Percentiles rank a stretch among this genome's conserved stretches.
Evolutionary conservation across 2,888 invertebrate genomes (phyloP).

Genomic region (Hypsopygia costalis): DNA sequence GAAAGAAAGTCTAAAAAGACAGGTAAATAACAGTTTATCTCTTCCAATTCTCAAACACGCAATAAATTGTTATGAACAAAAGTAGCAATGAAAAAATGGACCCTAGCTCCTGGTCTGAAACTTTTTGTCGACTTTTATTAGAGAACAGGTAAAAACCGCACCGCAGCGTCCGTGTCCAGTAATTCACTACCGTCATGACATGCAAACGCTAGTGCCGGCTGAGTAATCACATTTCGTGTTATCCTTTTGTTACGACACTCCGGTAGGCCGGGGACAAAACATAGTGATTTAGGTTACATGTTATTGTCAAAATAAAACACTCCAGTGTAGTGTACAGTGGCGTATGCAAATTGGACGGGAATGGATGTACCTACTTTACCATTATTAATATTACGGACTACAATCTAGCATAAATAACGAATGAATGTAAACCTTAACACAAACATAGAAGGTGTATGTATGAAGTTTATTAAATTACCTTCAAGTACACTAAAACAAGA

Average conservation of each 20-base stretch:
- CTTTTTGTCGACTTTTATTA: slow-evolving; percentile 62
- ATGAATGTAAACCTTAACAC: too few relatives aligned
- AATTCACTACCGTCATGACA: slow-evolving; percentile 66
- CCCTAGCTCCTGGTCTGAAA: slow-evolving; percentile 26
- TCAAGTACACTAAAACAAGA: too few relatives aligned
- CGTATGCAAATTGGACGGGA: slow-evolving; percentile 19
- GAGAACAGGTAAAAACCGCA: slow-evolving; percentile 54
- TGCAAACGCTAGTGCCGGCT: slow-evolving; percentile 55
- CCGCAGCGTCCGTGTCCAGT: slow-evolving; percentile 30
- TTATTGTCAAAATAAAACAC: slow-evolving; percentile 36
- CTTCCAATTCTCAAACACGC: too few relatives aligned
- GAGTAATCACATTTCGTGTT: slow-evolving; percentile 73
- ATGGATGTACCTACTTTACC: too few relatives aligned
- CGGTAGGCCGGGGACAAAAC: slow-evolving; percentile 49
- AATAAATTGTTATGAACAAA: too few relatives aligned
- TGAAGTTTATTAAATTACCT: too few relatives aligned
- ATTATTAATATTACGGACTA: too few relatives aligned
- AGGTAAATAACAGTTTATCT: too few relatives aligned
- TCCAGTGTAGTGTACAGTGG: slow-evolving; percentile 15
- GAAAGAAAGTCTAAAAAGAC: too few relatives aligned
- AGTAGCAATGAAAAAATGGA: too few relatives aligned
- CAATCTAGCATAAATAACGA: too few relatives aligned
- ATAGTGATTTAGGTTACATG: slow-evolving; percentile 48
- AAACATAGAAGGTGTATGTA: too few relatives aligned
- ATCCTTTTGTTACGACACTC: slow-evolving; percentile 55